phyloP scores from a whole-genome alignment of 2,113 vertebrate genomes.

The Paracanthobrama guichenoti region DNA sequence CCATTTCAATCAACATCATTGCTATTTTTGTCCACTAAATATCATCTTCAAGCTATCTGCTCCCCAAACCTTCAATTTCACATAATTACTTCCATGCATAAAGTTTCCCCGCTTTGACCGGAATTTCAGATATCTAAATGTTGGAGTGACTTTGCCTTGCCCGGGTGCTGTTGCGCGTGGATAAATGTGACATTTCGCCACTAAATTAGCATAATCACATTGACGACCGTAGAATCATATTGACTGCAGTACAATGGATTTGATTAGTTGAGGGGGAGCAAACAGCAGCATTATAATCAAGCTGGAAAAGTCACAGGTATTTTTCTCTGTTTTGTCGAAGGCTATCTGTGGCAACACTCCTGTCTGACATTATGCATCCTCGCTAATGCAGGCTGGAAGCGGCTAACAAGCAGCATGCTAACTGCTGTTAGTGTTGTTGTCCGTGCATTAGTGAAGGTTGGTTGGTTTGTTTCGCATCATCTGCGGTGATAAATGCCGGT shows the following conservation, averaged over 20 bases:
- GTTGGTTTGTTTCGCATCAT: slow-evolving; percentile 34
- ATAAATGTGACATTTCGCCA: slow-evolving; percentile 76
- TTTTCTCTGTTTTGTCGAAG: slow-evolving; percentile 55
- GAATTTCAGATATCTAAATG: slow-evolving; percentile 75
- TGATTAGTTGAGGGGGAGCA: slow-evolving; percentile 73
- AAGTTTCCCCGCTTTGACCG: slow-evolving; percentile 64
- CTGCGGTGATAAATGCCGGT: slow-evolving; percentile 20
- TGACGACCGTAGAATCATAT: slow-evolving; percentile 72
- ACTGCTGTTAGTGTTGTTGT: slow-evolving; percentile 38
- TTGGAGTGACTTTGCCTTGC: slow-evolving; percentile 58
- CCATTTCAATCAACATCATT: slow-evolving; percentile 74
- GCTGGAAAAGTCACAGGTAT: slow-evolving; percentile 60
- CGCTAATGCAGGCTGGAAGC: slow-evolving; percentile 33
- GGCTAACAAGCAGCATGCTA: slow-evolving; percentile 38
- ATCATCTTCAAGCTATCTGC: slow-evolving; percentile 67
- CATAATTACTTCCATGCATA: slow-evolving; percentile 72
- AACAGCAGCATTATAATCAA: slow-evolving; percentile 71
- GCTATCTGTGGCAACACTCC: slow-evolving; percentile 53
- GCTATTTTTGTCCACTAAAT: slow-evolving; percentile 68
- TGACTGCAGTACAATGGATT: slow-evolving; percentile 73
- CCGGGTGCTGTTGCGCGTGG: slow-evolving; percentile 65
- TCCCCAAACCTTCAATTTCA: slow-evolving; percentile 73
- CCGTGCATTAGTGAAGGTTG: slow-evolving; percentile 38
- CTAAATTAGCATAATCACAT: slow-evolving; percentile 76
- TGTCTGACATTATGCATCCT: slow-evolving; percentile 44